These are phyloP conservation scores for Petaurus breviceps DNA, from an alignment of 2,113 vertebrate genomes.

Conservation along the genomic window DNA sequence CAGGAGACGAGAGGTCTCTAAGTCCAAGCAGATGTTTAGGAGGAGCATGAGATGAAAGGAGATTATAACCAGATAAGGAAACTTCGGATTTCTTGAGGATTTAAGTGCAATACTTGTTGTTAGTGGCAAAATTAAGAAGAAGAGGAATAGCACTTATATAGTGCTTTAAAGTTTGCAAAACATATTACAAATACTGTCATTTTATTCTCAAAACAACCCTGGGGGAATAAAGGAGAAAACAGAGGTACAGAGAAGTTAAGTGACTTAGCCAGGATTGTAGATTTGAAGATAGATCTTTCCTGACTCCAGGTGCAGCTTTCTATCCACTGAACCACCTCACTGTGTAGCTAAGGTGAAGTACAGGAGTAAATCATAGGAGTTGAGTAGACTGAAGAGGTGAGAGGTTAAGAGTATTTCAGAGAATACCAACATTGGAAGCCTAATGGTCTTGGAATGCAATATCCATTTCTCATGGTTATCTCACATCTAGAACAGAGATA, in stretches of 20 bases:
- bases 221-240: background rate
- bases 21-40: background rate
- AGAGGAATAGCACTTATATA: background rate
- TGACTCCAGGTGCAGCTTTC: background rate
- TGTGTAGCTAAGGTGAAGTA: background rate
- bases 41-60: too few species aligned
- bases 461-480: slow-evolving; percentile 79
- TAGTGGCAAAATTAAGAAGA: background rate
- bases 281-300: background rate
- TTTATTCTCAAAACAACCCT: background rate
- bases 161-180: background rate
- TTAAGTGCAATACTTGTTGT: background rate
- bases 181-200: background rate
- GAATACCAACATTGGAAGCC: slow-evolving; percentile 33
- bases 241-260: background rate
- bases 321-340: background rate
- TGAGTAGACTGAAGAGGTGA: background rate
- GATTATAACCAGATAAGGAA: too few species aligned
- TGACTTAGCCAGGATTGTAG: background rate
- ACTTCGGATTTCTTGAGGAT: background rate
- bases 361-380: background rate
- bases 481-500: slow-evolving; percentile 82
- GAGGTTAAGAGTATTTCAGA: background rate
- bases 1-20: background rate
- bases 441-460: slow-evolving; percentile 80